phyloP scores from a whole-genome alignment of 2,888 invertebrate genomes.

The Chorisops tibialis region DNA sequence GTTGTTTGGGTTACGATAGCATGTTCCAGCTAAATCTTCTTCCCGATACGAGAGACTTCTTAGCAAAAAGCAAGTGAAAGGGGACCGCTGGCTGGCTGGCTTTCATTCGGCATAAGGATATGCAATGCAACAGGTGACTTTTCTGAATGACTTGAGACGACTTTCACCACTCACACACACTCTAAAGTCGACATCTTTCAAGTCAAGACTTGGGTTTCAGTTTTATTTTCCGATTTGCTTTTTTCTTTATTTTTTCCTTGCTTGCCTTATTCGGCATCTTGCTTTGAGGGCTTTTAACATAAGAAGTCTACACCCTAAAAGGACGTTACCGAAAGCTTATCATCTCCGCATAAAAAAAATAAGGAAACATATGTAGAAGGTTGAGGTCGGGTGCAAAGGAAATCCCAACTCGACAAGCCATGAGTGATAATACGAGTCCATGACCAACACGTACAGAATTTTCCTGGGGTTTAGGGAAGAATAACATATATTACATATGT shows the following conservation, averaged over 20 bases:
- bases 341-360: conserved; percentile 4
- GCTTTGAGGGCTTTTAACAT: conserved; percentile 17
- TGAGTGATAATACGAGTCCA: too few relatives aligned
- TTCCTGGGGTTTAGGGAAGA: too few relatives aligned
- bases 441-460: too few relatives aligned
- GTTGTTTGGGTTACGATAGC: conserved; percentile 21
- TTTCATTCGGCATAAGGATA: conserved; percentile 13
- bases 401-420: background rate
- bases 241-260: background rate
- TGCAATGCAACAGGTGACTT: conserved; percentile 34
- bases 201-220: conserved; percentile 13
- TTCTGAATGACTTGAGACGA: conserved; percentile 31
- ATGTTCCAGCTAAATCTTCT: conserved; percentile 13
- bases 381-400: background rate
- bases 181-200: conserved; percentile 12
- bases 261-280: background rate
- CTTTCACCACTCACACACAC: conserved; percentile 26
- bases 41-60: background rate
- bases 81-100: conserved; percentile 1
- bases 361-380: background rate
- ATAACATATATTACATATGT: conserved; percentile 9
- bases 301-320: conserved; percentile 29
- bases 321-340: conserved; percentile 30
- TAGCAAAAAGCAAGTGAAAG: conserved; percentile 20
- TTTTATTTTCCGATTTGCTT: background rate